Percentiles rank a stretch among this genome's conserved stretches.
These are phyloP conservation scores for Darwinula stevensoni DNA, from an alignment of 2,888 invertebrate genomes.

Conservation along the genomic window DNA sequence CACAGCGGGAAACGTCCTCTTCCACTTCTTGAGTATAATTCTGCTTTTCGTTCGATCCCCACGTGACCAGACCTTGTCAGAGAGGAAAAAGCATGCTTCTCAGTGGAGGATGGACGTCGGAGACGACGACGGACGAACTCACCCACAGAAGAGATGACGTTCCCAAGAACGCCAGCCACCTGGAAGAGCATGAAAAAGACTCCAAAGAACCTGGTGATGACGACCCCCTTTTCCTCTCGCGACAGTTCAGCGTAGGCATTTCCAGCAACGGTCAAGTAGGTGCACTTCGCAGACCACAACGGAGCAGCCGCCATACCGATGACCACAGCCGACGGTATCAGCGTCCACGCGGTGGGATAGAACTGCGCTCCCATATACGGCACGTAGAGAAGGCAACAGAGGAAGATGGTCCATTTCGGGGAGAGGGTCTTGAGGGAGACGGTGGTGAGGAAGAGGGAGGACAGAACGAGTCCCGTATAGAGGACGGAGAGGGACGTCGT, in stretches of 20 bases:
- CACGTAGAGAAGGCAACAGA: conserved; percentile 55
- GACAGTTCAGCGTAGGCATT: conserved; percentile 16
- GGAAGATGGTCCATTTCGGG: conserved; percentile 25
- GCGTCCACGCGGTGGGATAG: conserved; percentile 10
- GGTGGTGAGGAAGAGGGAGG: conserved; percentile 83
- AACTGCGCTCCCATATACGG: not conserved
- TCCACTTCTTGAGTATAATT: too few species aligned
- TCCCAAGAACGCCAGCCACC: conserved; percentile 19
- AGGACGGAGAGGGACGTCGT: conserved; percentile 66
- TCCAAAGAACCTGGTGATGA: conserved; percentile 22
- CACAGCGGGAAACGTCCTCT: too few species aligned
- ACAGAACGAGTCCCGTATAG: conserved; percentile 70
- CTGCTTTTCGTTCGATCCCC: too few species aligned
- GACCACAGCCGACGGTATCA: conserved; percentile 15
- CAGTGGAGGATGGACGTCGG: too few species aligned
- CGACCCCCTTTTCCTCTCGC: conserved; percentile 13
- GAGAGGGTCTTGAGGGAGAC: conserved; percentile 56
- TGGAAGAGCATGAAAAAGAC: conserved; percentile 23
- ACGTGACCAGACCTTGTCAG: too few species aligned
- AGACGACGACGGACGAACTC: too few species aligned
- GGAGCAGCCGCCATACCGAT: conserved; percentile 20
- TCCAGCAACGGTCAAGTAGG: conserved; percentile 19
- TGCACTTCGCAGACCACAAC: conserved; percentile 22
- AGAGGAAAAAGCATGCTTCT: too few species aligned
- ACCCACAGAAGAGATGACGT: conserved; percentile 15